Base-by-base conservation (phyloP, 2,888 invertebrate species). In the Plebejus anna region DNA sequence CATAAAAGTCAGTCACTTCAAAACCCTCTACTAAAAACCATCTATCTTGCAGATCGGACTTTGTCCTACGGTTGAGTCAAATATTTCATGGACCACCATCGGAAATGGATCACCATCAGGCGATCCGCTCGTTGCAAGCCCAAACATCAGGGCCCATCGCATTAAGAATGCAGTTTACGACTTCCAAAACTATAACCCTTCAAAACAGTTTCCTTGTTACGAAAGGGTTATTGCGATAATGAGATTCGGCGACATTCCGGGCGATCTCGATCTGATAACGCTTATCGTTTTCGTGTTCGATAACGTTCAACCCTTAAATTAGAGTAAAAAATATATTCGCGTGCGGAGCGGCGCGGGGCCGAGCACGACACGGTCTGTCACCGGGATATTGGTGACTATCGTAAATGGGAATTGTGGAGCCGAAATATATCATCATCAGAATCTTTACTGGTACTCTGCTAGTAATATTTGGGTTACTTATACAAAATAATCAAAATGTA, bases 241-340 rank as follows among this genome's bases (percentile, higher is more conserved):
- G 88, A 88, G 83, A 86, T 81, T 81, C 84, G 81, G 91, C 85
- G 92, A 91, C 87, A 86, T 90, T 89, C 84, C 92, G 82, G 81
- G 80, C 82, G 82, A 82, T 81, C 89, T 82, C 92, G 82, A 92
- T 93, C 93, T 84, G 93, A 93, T 94, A 94, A 93, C 91, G 92
- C 91, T 66, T 66, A 91, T 92, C 90, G 87, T 81, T 84, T 86
- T 87, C 86, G 86, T 85, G 83, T 81, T 82, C 87, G 90, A 93
- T 93, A 92, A 92, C 89, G 88, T 84, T 83, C 79, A 82, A 82
- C 92, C 92, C 92, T 91, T 84, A 87, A 89, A 84, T 86, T 81
- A 80, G 79, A 83, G 75, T 73, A 76, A 76, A 76, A 76, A 76
- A 76, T 76, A 72, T 76, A 72, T 76, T 76, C 61, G 76, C 76